Percentiles rank a stretch among this genome's conserved stretches.
These are phyloP conservation scores for Xenentodon cancila DNA, from an alignment of 2,797 vertebrate species.

Conservation along the genomic window DNA sequence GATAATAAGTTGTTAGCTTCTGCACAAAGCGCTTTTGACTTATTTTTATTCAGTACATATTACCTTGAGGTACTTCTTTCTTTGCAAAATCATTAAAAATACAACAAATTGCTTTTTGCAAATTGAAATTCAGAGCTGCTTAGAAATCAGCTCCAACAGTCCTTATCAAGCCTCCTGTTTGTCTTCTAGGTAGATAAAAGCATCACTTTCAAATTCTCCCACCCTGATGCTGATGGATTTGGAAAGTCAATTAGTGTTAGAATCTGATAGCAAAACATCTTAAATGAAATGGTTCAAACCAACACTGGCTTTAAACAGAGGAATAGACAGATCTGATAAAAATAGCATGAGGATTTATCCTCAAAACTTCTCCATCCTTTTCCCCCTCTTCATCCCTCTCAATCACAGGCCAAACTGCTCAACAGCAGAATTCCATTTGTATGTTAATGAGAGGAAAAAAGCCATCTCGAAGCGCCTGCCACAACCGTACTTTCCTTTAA, in stretches of 20 bases:
- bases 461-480: conserved; percentile 65
- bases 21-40: not conserved
- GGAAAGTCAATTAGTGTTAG: conserved; percentile 80
- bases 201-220: conserved; percentile 71
- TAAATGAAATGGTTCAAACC: conserved; percentile 75
- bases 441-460: conserved; percentile 81
- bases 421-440: conserved; percentile 85
- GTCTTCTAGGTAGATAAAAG: conserved; percentile 69
- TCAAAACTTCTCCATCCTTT: conserved; percentile 49
- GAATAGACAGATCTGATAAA: conserved; percentile 78
- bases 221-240: conserved; percentile 70
- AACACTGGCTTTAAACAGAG: conserved; percentile 75
- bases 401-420: conserved; percentile 79
- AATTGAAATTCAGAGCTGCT: conserved; percentile 28
- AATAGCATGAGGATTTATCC: conserved; percentile 73
- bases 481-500: conserved; percentile 26
- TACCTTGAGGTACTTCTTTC: conserved; percentile 1
- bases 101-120: conserved; percentile 32
- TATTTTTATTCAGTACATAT: conserved; percentile 7
- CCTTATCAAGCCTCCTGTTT: conserved; percentile 58
- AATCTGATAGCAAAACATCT: conserved; percentile 76
- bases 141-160: conserved; percentile 25
- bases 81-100: conserved; percentile 18
- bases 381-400: conserved; percentile 42
- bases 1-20: conserved; percentile 3